Evolutionary conservation across 2,797 vertebrate species (phyloP), one percentile per base, ranked within the genome.

Genomic region (Pyrocephalus nanus): DNA sequence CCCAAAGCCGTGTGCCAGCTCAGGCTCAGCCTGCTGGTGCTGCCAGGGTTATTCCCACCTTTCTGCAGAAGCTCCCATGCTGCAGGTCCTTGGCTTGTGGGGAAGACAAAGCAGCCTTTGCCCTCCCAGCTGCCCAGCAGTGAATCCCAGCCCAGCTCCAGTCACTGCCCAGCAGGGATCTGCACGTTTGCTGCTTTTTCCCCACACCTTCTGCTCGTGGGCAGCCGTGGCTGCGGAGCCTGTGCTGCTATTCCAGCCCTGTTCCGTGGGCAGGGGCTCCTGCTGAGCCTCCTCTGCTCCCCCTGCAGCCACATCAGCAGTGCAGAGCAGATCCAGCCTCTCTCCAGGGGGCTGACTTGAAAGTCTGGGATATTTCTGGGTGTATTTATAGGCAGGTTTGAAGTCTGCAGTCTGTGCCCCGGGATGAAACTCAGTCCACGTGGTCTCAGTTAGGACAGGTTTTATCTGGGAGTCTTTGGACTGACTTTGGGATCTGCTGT

Each of bases 321-420:
- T 4, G 42, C 71, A 2, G n/a, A 27, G 27, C 11, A 0, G 3
- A 2, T 1, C 55, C 57, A 3, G 30, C 11, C 2, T 3, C 75
- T 61, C 76, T 19, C 25, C 11, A 0, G 29, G 50, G 21, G 6
- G 15, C 86, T 70, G 55, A 1, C 69, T 36, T 10, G 8, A 2
- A 48, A 32, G 1, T 26, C 2, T 18, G 80, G 73, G 86, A 12
- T 30, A 2, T 47, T 83, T 14, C 23, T 29, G 43, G 6, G 3
- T 2, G 0, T 30, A 27, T 92, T 81, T 64, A 32, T 25, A 7
- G 5, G 0, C 42, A 7, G 11, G 6, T 27, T 38, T 40, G 79
- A 43, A 45, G 40, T 30, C 82, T 51, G 79, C 54, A 22, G 42
- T 3, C 79, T 53, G 38, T 3, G 54, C 38, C 85, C n/a, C 12